Evolutionary conservation across 2,797 vertebrate species (phyloP).

Genomic region (Lithobates sylvaticus): DNA sequence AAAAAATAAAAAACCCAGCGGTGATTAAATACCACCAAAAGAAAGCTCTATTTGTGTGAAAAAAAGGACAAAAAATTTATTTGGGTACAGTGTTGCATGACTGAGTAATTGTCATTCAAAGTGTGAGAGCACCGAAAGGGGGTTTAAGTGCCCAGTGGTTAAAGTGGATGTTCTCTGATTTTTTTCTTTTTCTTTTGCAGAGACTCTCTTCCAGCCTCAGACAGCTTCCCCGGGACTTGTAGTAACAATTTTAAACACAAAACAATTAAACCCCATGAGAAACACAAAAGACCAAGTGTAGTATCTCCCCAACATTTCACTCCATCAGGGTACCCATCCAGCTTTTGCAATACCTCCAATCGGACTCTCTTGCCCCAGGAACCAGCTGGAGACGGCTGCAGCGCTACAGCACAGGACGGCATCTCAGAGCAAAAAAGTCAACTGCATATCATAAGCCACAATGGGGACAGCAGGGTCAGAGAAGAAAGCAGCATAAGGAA

Average conservation of each 20-base stretch:
- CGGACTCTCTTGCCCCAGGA: not conserved
- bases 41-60: too few relatives aligned
- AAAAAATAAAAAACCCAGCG: too few relatives aligned
- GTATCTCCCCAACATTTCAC: not conserved
- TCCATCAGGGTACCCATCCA: not conserved
- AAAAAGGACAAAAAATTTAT: too few relatives aligned
- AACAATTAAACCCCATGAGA: not conserved
- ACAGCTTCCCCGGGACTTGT: constrained; percentile 23
- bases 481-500: not conserved
- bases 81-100: too few relatives aligned
- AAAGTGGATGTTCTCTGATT: not conserved
- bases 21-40: too few relatives aligned
- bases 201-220: constrained; percentile 17
- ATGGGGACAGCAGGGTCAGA: not conserved
- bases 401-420: not conserved
- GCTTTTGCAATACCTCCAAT: not conserved
- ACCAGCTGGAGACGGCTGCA: not conserved
- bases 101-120: too few relatives aligned
- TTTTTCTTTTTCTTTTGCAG: constrained; percentile 27
- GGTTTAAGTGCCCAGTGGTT: too few relatives aligned
- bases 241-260: constrained; percentile 12
- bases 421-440: not conserved
- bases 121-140: too few relatives aligned
- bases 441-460: not conserved
- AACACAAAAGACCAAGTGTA: not conserved